Conservation (phyloP, 2,797 vertebrate genomes). For the Momotus momota region DNA sequence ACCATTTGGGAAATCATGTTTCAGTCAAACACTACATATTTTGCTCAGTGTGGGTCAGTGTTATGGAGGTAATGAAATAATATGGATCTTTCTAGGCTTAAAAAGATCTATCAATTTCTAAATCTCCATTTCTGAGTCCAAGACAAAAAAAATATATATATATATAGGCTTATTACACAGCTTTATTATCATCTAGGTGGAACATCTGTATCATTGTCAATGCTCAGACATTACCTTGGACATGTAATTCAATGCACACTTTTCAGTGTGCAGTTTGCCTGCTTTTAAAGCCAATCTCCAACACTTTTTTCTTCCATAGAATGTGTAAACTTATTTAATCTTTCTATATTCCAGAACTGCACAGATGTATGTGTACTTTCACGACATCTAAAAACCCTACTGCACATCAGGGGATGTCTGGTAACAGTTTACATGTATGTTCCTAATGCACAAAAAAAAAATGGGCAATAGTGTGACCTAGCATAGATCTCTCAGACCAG, state of each 20-base stretch:
- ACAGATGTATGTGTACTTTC: not conserved
- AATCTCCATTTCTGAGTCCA: not conserved
- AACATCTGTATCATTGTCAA: not conserved
- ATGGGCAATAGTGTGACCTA: not conserved
- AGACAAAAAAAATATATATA: not conserved
- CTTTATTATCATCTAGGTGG: not conserved
- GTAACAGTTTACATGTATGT: not conserved
- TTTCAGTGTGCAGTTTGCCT: not conserved
- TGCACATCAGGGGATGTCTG: not conserved
- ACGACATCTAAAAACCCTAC: not conserved
- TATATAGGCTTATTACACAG: not conserved
- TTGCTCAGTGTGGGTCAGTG: not conserved
- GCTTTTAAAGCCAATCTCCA: not conserved
- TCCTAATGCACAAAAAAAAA: not conserved
- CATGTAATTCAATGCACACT: not conserved
- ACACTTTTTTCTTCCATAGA: not conserved
- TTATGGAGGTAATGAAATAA: conserved; percentile 33
- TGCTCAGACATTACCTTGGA: not conserved
- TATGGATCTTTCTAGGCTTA: not conserved
- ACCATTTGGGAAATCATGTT: conserved; percentile 53
- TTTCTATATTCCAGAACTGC: not conserved
- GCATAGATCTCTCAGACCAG: not conserved
- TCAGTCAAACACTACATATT: not conserved
- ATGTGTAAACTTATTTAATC: not conserved
- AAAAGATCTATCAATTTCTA: not conserved